Percentiles rank a stretch among this genome's conserved stretches.
Conservation (phyloP, 92 coral and sea anemone species). For the Actinernus sp. region DNA sequence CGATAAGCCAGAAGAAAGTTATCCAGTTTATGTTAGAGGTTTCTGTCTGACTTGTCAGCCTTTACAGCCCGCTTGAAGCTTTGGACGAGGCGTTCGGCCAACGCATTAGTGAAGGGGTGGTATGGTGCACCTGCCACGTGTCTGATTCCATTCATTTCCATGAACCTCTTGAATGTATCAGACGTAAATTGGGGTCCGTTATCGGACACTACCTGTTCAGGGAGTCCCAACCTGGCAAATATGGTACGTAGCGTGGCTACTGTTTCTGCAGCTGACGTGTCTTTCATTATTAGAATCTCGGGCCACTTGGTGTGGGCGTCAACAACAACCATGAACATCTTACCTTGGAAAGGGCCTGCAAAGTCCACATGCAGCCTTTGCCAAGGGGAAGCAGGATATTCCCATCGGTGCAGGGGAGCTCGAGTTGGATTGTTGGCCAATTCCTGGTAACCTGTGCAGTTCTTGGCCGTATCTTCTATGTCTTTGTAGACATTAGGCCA, state of each 20-base stretch:
- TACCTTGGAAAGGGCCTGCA: constrained; percentile 47
- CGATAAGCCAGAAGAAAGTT: constrained; percentile 40
- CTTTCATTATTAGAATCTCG: constrained; percentile 33
- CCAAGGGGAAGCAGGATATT: constrained; percentile 48
- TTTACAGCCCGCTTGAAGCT: constrained; percentile 54
- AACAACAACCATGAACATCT: constrained; percentile 26
- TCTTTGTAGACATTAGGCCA: constrained; percentile 66
- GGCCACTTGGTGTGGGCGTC: constrained; percentile 52
- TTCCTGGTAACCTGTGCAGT: constrained; percentile 42
- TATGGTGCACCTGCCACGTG: constrained; percentile 55
- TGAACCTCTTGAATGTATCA: constrained; percentile 31
- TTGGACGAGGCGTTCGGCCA: constrained; percentile 46
- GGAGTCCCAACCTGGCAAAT: constrained; percentile 39
- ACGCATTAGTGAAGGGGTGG: constrained; percentile 44
- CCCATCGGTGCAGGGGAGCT: constrained; percentile 47
- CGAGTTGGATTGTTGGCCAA: constrained; percentile 28
- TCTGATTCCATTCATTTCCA: constrained; percentile 14
- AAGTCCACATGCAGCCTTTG: constrained; percentile 57
- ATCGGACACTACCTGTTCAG: constrained; percentile 41
- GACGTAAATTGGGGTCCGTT: constrained; percentile 49
- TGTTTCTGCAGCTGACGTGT: constrained; percentile 32
- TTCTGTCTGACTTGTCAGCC: constrained; percentile 34
- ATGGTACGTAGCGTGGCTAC: constrained; percentile 24
- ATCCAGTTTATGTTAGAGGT: constrained; percentile 35
- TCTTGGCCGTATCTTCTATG: constrained; percentile 31